Evolutionary conservation across 2,113 vertebrate genomes (phyloP).

Genomic region (Bufo gargarizans): DNA sequence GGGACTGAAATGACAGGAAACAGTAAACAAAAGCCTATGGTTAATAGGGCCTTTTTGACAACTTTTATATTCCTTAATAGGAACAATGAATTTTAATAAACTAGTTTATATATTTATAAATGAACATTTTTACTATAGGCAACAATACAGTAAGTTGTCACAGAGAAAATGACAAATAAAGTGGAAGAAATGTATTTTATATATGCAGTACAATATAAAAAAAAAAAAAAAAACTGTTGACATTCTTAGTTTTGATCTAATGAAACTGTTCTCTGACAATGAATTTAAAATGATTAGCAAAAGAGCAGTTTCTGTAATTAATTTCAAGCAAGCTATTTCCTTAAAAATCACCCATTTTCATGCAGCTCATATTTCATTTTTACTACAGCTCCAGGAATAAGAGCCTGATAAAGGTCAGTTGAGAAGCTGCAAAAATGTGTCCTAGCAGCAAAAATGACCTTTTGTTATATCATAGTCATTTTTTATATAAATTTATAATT

Average conservation of each 20-base stretch:
- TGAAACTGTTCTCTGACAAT: background rate
- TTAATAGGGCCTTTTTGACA: background rate
- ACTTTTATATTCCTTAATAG: background rate
- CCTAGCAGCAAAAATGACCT: conserved; percentile 7
- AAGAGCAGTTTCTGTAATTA: conserved; percentile 23
- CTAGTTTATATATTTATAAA: background rate
- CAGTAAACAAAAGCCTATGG: too few relatives aligned
- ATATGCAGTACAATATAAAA: background rate
- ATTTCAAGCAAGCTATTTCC: conserved; percentile 10
- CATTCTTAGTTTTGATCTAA: background rate
- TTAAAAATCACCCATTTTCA: background rate
- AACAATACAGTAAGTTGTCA: background rate
- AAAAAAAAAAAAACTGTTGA: background rate
- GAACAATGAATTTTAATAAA: too few relatives aligned
- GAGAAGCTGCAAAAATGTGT: conserved; percentile 9
- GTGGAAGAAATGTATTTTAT: background rate
- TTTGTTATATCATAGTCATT: conserved; percentile 19
- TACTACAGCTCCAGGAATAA: conserved; percentile 6
- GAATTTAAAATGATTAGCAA: conserved; percentile 7
- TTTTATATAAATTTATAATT: background rate
- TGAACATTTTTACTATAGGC: background rate
- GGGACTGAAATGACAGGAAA: too few relatives aligned
- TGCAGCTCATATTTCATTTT: conserved; percentile 14
- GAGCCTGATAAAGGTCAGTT: conserved; percentile 1
- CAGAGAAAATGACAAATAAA: background rate